These are phyloP conservation scores for Vipera latastei DNA, from an alignment of 2,797 vertebrate species.

Conservation along the genomic window DNA sequence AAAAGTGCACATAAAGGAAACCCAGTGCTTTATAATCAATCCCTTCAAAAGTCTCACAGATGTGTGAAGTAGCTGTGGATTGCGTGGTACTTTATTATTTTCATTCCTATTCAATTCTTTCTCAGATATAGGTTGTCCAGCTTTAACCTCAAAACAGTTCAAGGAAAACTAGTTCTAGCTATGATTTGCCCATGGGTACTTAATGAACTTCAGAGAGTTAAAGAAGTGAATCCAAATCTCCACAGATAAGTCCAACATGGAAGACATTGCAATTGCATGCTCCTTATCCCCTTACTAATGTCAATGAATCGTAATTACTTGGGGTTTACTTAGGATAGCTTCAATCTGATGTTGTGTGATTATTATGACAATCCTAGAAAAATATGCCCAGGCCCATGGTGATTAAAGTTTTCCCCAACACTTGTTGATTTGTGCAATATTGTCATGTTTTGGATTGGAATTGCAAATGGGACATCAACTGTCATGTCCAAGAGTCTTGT, in stretches of 20 bases:
- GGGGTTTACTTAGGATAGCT: background rate
- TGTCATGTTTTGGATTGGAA: background rate
- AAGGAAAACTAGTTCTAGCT: background rate
- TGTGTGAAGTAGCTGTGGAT: background rate
- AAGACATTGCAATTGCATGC: background rate
- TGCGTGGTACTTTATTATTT: background rate
- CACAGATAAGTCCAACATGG: background rate
- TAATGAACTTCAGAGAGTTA: background rate
- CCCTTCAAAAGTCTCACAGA: background rate
- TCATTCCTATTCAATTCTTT: background rate
- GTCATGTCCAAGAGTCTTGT: background rate
- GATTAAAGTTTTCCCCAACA: background rate
- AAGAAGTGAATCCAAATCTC: background rate
- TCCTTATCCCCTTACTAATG: background rate
- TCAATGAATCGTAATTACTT: background rate
- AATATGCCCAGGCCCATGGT: background rate
- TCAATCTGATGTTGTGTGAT: background rate
- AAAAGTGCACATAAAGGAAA: background rate
- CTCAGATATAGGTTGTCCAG: background rate
- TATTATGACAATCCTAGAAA: background rate
- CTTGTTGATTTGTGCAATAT: background rate
- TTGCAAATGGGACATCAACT: background rate
- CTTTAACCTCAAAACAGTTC: background rate
- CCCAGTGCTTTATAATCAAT: background rate
- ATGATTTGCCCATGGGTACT: background rate